phyloP scores from a whole-genome alignment of 2,113 vertebrate genomes.

The Gobio gobio region DNA sequence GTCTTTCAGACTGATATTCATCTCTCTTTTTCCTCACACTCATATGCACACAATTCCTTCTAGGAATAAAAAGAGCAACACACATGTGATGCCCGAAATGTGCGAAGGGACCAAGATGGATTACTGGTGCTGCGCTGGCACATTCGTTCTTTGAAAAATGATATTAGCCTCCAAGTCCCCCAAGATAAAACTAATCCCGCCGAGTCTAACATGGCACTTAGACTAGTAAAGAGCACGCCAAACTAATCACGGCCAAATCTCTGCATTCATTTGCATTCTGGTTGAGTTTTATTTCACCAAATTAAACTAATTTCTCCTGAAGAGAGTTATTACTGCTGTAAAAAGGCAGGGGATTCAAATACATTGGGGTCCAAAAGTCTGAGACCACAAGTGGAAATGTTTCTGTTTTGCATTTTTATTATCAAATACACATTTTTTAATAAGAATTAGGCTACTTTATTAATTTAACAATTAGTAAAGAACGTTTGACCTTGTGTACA shows the following conservation, averaged over 20 bases:
- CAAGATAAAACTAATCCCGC: constrained; percentile 79
- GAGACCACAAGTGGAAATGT: neutral
- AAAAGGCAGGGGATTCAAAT: neutral
- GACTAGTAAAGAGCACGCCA: constrained; percentile 62
- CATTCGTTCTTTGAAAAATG: constrained; percentile 81
- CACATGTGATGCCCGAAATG: constrained; percentile 74
- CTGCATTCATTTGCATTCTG: constrained; percentile 50
- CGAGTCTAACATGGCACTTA: constrained; percentile 61
- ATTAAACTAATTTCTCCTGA: neutral
- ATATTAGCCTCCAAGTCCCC: constrained; percentile 69
- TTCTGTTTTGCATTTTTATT: neutral
- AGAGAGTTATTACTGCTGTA: neutral
- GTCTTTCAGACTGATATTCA: constrained; percentile 70
- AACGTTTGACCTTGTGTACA: neutral
- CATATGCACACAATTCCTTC: constrained; percentile 71
- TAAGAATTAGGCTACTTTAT: too few relatives aligned
- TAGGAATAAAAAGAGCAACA: constrained; percentile 76
- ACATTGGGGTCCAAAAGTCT: neutral
- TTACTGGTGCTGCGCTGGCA: constrained; percentile 76
- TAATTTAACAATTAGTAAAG: too few relatives aligned
- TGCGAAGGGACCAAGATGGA: constrained; percentile 80
- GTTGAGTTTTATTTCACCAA: constrained; percentile 9
- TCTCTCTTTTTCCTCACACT: constrained; percentile 61
- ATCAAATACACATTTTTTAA: too few relatives aligned
- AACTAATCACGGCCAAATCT: constrained; percentile 74